Conservation (phyloP, 1,140 invertebrate genomes). For the Argopecten irradians region DNA sequence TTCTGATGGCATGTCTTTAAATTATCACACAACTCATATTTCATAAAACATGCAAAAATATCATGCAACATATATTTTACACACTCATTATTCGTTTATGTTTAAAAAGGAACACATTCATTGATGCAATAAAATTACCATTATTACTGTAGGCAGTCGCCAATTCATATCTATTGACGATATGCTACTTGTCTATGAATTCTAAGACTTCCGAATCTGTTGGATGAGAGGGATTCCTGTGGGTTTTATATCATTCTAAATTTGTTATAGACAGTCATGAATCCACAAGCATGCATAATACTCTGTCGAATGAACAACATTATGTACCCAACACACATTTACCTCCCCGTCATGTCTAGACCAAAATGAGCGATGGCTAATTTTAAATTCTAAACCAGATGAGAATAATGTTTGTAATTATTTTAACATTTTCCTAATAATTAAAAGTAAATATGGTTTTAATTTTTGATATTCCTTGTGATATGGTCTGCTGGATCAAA, state of each 20-base stretch:
- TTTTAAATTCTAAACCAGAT: neutral
- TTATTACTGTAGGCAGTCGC: neutral
- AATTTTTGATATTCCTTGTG: too few relatives aligned
- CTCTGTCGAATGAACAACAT: neutral
- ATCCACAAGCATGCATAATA: neutral
- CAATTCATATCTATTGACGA: neutral
- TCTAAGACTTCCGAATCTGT: neutral
- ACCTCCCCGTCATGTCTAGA: neutral
- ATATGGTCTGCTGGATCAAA: too few relatives aligned
- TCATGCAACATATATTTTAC: neutral
- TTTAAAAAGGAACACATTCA: neutral
- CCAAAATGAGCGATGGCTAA: neutral
- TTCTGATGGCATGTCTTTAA: neutral
- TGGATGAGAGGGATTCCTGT: neutral
- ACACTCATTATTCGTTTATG: neutral
- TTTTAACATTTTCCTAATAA: neutral
- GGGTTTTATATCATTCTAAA: neutral
- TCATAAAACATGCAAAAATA: neutral
- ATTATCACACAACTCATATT: neutral
- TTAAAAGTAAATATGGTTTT: neutral
- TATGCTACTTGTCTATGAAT: conserved; percentile 1
- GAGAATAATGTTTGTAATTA: neutral
- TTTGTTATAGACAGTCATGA: neutral
- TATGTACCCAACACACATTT: neutral
- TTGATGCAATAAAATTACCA: neutral